Conservation (phyloP, 2,797 vertebrate genomes). For the Clarias pachynema region DNA sequence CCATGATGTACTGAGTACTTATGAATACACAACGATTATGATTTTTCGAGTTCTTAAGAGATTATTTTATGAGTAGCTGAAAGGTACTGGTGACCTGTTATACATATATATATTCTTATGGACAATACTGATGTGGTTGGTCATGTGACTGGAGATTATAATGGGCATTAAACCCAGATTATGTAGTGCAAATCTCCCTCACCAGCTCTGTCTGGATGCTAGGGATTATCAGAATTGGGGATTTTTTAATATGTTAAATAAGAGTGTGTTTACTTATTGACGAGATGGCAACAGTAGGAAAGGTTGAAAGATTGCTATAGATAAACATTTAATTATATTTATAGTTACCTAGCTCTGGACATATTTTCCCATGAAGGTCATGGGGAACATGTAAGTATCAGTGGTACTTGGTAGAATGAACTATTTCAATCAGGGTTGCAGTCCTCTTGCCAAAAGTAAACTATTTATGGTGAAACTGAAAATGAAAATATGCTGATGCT, state of each 20-base stretch:
- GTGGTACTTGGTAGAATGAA: conserved; percentile 38
- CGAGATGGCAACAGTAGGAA: conserved; percentile 15
- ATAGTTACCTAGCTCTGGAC: neutral
- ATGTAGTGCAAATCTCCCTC: conserved; percentile 37
- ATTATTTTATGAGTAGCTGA: conserved; percentile 47
- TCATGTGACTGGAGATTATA: conserved; percentile 42
- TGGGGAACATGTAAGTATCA: conserved; percentile 14
- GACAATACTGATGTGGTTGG: conserved; percentile 36
- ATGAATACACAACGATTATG: conserved; percentile 38
- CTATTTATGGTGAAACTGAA: conserved; percentile 45
- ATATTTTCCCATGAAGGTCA: conserved; percentile 12
- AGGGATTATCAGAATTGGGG: conserved; percentile 22
- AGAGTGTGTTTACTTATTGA: conserved; percentile 43
- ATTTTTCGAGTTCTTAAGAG: conserved; percentile 34
- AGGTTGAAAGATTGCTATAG: conserved; percentile 26
- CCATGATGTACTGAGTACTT: conserved; percentile 48
- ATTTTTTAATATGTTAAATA: conserved; percentile 19
- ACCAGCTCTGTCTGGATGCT: conserved; percentile 33
- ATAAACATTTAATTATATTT: conserved; percentile 14
- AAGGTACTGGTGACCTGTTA: conserved; percentile 58
- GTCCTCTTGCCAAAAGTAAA: conserved; percentile 35
- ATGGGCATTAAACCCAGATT: conserved; percentile 64
- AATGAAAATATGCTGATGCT: conserved; percentile 42
- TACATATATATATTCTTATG: conserved; percentile 36
- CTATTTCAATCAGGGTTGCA: conserved; percentile 22